These are phyloP conservation scores for Sceloporus undulatus DNA, from an alignment of 2,113 vertebrate species.

Conservation along the genomic window DNA sequence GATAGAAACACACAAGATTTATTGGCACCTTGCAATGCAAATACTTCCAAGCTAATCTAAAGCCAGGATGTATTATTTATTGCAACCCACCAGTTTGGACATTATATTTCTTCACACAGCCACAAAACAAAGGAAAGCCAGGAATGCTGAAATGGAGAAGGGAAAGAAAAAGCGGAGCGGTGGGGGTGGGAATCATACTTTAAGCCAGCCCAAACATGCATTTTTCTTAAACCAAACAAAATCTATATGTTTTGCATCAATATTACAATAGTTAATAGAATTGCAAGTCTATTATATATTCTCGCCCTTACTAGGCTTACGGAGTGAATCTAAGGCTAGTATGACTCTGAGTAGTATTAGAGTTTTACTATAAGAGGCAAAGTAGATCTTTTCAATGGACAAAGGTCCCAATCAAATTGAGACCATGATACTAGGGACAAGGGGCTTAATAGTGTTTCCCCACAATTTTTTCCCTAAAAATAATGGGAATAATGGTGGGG, in stretches of 20 bases:
- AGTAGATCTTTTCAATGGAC: background rate
- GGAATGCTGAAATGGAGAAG: background rate
- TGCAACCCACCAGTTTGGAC: background rate
- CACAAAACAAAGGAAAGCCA: background rate
- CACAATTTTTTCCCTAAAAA: background rate
- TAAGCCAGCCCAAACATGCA: background rate
- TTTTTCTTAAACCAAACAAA: background rate
- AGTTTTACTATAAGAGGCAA: background rate
- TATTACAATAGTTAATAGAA: background rate
- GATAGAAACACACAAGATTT: conserved; percentile 16
- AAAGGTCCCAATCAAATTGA: background rate
- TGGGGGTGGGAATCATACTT: too few species aligned
- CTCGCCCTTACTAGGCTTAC: too few species aligned
- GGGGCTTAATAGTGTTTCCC: background rate
- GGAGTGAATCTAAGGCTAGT: background rate
- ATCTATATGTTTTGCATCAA: background rate
- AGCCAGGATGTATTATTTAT: background rate
- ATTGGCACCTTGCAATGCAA: background rate
- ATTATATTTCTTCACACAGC: background rate
- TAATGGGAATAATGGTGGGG: too few species aligned
- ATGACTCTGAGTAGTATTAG: background rate
- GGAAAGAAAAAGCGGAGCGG: background rate
- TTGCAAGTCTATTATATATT: background rate
- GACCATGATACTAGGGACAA: background rate
- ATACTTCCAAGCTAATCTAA: background rate